Evolutionary conservation across 1,140 invertebrate species (phyloP), one percentile per base, ranked within the genome.

Genomic region (Brachionus rotundiformis): DNA sequence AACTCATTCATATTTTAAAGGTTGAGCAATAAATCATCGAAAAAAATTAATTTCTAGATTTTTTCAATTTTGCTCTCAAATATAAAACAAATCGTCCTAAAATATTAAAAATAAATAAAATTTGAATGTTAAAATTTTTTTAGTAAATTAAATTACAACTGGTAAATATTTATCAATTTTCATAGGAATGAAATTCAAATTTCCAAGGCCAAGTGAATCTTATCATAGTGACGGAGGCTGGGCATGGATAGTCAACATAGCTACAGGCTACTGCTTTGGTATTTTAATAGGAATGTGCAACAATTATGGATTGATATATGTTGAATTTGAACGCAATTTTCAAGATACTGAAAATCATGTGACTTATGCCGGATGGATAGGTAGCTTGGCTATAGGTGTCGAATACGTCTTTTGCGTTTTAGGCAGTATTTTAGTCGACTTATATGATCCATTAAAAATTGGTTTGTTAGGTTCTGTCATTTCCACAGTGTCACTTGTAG

Each of bases 131-230:
- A 13, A 41, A 41, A 41, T 11, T 41, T 41, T 41, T 41, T n/a
- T n/a, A n/a, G n/a, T n/a, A n/a, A n/a, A n/a, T n/a, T n/a, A 75
- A 75, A 41, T 16, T 41, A 23, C 13, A 73, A 31, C 13, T 31
- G 8, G 36, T 19, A 25, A 7, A 11, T 19, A 13, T 3, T 25
- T 27, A 76, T 8, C 16, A 29, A 27, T n/a, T 82, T 31, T 82
- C 79, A 3, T 71, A 76, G 49, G 81, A 73, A 29, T 49, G 54
- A 83, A 83, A 16, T 82, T 81, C 8, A 82, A 81, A 23, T 83
- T 59, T 82, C 83, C 83, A 23, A 76, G 41, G 44, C 83, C 83
- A 13, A 82, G 83, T 13, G 65, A 71, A 39, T 71, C 33, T 10
- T 36, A 36, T 36, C 39, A 73, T 13, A 19, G 19, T 7, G 76